phyloP scores from a whole-genome alignment of 1,140 invertebrate genomes.

The Lineus longissimus region DNA sequence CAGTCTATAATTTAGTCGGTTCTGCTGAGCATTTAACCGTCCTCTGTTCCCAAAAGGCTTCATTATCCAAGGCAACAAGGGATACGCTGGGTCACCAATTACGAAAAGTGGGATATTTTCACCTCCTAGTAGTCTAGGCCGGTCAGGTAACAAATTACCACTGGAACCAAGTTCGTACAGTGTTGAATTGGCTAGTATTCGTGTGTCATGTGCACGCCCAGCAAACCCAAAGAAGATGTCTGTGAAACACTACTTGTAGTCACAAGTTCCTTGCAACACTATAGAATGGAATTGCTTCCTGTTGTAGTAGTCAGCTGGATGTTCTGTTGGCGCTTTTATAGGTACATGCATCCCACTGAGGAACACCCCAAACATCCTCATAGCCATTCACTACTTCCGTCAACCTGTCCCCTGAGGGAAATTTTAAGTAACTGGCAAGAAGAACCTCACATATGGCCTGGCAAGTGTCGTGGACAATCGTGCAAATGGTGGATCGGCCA shows the following conservation, averaged over 20 bases:
- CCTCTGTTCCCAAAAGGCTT: not conserved
- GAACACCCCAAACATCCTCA: not conserved
- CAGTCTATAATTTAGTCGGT: not conserved
- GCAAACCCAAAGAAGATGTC: not conserved
- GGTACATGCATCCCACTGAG: not conserved
- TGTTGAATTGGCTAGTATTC: not conserved
- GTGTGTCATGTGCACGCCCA: not conserved
- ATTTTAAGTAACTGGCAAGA: not conserved
- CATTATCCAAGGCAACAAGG: not conserved
- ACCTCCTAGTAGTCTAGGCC: not conserved
- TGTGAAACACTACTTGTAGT: not conserved
- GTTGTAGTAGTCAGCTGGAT: not conserved
- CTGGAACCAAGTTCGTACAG: not conserved
- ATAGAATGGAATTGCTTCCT: not conserved
- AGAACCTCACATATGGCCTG: not conserved
- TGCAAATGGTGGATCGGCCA: not conserved
- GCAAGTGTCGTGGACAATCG: not conserved
- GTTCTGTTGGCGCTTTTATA: not conserved
- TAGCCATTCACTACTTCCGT: not conserved
- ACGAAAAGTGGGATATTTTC: not conserved
- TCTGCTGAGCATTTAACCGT: not conserved
- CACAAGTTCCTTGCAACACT: not conserved
- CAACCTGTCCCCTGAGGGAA: not conserved
- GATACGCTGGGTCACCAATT: too few species aligned
- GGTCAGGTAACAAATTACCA: not conserved